Conservation (phyloP, 2,797 vertebrate genomes). For the Malacoctenus gilli region DNA sequence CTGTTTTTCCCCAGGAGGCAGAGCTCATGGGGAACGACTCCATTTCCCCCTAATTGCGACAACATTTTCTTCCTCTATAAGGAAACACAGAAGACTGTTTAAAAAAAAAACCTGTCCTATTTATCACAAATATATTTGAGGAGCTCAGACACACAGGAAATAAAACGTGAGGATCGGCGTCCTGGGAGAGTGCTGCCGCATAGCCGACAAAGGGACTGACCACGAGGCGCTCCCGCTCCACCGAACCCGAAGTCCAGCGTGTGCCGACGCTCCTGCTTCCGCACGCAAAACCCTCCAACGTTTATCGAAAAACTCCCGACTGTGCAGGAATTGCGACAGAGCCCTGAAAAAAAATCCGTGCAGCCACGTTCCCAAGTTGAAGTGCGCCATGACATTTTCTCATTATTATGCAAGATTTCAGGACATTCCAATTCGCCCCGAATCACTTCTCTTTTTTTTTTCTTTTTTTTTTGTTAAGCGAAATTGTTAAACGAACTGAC, state of each 20-base stretch:
- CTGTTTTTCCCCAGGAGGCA: slow-evolving; percentile 9
- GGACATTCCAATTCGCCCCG: too few relatives aligned
- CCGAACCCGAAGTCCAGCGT: slow-evolving; percentile 23
- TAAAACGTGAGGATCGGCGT: slow-evolving; percentile 31
- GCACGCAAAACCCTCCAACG: background rate
- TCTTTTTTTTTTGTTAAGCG: too few relatives aligned
- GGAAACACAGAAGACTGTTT: slow-evolving; percentile 4
- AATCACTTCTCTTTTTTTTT: too few relatives aligned
- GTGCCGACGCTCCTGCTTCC: slow-evolving; percentile 31
- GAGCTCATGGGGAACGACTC: slow-evolving; percentile 2
- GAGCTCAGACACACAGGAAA: slow-evolving; percentile 24
- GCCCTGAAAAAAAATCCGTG: background rate
- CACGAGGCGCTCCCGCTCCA: slow-evolving; percentile 49
- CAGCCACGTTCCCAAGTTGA: slow-evolving; percentile 5
- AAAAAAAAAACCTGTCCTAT: slow-evolving; percentile 19
- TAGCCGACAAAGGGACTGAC: slow-evolving; percentile 46
- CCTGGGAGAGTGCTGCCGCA: slow-evolving; percentile 28
- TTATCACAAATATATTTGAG: slow-evolving; percentile 19
- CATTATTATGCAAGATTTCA: too few relatives aligned
- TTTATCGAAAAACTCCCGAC: background rate
- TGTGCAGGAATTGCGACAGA: too few relatives aligned
- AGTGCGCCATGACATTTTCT: background rate
- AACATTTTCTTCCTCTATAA: slow-evolving; percentile 11
- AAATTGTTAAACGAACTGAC: too few relatives aligned
- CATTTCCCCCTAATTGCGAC: slow-evolving; percentile 7